phyloP scores from a whole-genome alignment of 1,140 invertebrate species.

The Drosophila pectinifera region DNA sequence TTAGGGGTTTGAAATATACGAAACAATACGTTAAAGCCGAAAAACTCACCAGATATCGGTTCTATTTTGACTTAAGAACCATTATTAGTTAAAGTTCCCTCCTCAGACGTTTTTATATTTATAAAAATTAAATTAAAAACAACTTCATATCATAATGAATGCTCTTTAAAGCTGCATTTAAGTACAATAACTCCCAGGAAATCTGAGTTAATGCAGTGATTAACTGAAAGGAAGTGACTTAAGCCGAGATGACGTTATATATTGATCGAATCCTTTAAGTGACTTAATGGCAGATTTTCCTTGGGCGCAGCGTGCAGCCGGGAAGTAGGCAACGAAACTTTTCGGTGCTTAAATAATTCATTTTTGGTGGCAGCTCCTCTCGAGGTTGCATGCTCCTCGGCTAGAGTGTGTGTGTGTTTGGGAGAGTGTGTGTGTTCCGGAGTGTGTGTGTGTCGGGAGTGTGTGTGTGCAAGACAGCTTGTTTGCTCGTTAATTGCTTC shows the following conservation, averaged over 20 bases:
- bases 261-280: slow-evolving; percentile 7
- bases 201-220: no score
- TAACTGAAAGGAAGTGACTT: not conserved
- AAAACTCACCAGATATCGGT: no score
- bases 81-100: no score
- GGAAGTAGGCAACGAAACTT: slow-evolving; percentile 35
- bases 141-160: no score
- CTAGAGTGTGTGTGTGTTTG: not conserved
- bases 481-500: slow-evolving; percentile 59
- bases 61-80: no score
- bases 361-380: slow-evolving; percentile 37
- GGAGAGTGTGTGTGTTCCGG: no score
- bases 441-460: slow-evolving; percentile 12
- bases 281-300: slow-evolving; percentile 16
- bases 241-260: not conserved
- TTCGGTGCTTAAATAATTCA: slow-evolving; percentile 44
- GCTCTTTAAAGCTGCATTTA: not conserved
- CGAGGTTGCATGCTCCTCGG: slow-evolving; percentile 30
- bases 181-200: not conserved
- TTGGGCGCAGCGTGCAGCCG: slow-evolving; percentile 16
- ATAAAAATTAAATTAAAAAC: no score
- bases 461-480: slow-evolving; percentile 39
- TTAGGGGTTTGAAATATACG: no score
- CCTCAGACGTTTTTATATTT: no score
- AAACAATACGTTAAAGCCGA: no score